Conservation (phyloP, 1,140 invertebrate species). For the roundworm (Caenorhabditis elegans) region WBcel235 BX284604.4:2289501-2290000, state of each 20-base stretch:
- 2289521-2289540: background rate
- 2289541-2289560: background rate
- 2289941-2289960: too few species aligned
- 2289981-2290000: too few species aligned
- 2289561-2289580: too few species aligned
- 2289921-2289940: too few species aligned
- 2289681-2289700: too few species aligned
- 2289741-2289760: background rate
- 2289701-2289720: background rate
- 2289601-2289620: too few species aligned
- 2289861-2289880: background rate
- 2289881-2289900: background rate
- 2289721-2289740: background rate
- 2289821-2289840: conserved; percentile 27
- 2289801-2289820: conserved; percentile 22
- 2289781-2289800: background rate
- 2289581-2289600: too few species aligned
- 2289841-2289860: background rate
- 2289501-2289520: too few species aligned
- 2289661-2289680: too few species aligned
- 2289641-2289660: too few species aligned
- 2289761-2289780: background rate
- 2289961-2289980: too few species aligned
- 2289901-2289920: conserved; percentile 1
- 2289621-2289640: background rate